These are phyloP conservation scores for Micromussa lordhowensis DNA, from an alignment of 92 coral and sea anemone genomes.

Conservation along the genomic window DNA sequence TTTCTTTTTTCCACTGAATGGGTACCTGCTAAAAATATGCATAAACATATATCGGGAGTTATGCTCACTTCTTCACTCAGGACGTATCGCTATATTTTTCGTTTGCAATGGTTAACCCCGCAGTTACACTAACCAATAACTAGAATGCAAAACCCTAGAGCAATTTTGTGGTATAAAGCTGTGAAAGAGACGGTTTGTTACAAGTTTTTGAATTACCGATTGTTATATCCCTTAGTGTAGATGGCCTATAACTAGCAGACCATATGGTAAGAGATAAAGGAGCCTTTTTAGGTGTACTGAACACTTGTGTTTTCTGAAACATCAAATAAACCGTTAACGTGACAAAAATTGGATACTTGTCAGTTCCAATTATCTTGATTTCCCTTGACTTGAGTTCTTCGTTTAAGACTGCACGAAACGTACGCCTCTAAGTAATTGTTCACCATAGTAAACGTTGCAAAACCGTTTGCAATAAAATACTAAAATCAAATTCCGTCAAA, in stretches of 20 bases:
- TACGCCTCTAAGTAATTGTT: background rate
- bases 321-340: background rate
- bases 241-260: background rate
- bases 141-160: background rate
- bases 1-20: background rate
- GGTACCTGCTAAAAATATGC: too few relatives aligned
- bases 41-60: too few relatives aligned
- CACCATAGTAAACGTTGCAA: background rate
- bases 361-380: background rate
- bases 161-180: background rate
- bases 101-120: too few relatives aligned
- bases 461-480: background rate
- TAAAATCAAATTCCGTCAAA: background rate
- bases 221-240: background rate
- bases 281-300: too few relatives aligned
- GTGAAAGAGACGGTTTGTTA: background rate
- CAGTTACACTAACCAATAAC: background rate
- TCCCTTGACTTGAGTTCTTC: background rate
- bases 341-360: background rate
- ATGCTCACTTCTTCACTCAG: too few relatives aligned
- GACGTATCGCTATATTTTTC: too few relatives aligned
- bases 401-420: background rate
- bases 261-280: background rate
- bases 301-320: background rate
- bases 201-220: background rate